These are phyloP conservation scores for Seladonia tumulorum DNA, from an alignment of 2,888 invertebrate genomes.

Conservation along the genomic window DNA sequence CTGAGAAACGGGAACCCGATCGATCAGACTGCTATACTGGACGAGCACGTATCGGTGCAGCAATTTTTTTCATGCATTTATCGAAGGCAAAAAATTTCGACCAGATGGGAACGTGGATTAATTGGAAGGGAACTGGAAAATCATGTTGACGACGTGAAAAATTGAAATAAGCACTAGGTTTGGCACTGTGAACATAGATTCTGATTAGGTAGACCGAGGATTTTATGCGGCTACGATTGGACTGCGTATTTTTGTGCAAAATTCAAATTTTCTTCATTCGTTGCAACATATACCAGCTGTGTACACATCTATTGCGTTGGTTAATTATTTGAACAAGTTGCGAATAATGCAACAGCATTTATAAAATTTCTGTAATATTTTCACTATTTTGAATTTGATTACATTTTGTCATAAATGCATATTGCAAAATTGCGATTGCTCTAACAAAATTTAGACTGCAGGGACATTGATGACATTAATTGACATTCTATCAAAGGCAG, in stretches of 20 bases:
- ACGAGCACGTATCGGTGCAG: not conserved
- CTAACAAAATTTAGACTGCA: too few species aligned
- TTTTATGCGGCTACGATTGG: too few species aligned
- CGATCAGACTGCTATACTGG: not conserved
- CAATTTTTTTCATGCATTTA: not conserved
- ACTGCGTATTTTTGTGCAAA: not conserved
- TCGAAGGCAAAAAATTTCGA: not conserved
- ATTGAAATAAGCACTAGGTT: not conserved
- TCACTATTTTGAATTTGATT: too few species aligned
- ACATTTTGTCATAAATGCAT: too few species aligned
- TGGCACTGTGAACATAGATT: not conserved
- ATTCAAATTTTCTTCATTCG: not conserved
- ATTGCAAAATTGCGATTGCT: too few species aligned
- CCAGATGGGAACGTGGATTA: not conserved
- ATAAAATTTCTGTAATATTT: not conserved
- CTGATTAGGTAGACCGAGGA: not conserved
- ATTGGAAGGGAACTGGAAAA: not conserved
- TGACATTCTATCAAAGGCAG: too few species aligned
- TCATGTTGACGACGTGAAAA: not conserved
- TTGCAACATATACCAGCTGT: not conserved
- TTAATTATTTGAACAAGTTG: not conserved
- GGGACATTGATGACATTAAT: too few species aligned
- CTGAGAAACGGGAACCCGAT: slow-evolving; percentile 12
- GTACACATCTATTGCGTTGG: not conserved
- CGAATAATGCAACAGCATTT: not conserved